Base-by-base conservation (phyloP, 1,140 invertebrate species). In the Potamilus streckersoni region DNA sequence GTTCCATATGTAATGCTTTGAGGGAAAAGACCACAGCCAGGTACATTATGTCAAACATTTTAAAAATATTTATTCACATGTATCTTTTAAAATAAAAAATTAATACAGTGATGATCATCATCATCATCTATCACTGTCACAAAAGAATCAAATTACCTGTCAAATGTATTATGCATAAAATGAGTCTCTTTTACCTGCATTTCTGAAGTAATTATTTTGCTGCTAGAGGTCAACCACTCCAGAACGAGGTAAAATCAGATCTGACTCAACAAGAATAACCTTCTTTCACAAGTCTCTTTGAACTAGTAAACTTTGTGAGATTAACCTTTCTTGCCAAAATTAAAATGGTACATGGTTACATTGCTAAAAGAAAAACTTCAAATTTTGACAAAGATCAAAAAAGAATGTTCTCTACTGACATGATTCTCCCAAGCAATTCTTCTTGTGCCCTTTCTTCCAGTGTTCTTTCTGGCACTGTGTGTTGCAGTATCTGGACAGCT, bases 381-480 rank as follows among this genome's bases (percentile, higher is more conserved):
- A 55, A 64, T 56, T 1, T 31, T 67, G 38, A 17, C 14, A 55
- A 73, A 23, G 14, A 55, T 1, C 27, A 61, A 74, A 55, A 57
- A 67, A 74, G 2, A 23, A 23, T 23, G 69, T 11, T 68, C 64
- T 58, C 63, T 59, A 64, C 68, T 67, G 57, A 55, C 56, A 17
- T 0, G 67, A 58, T 56, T 73, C 31, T 20, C 71, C 60, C 19
- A 80, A 71, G 66, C 83, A 84, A 58, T 68, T 68, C 15, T 73
- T 69, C 49, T 79, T 84, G 56, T 84, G 83, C 13, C 77, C 77
- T 38, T 70, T 76, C 64, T 77, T 80, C 83, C 83, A 84, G 27
- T 84, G 83, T n/a, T 84, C 72, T 58, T 79, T 79, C 75, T 84
- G 83, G 61, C 83, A 84, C n/a, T 75, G 69, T 14, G 74, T 69